Conservation (phyloP, 1,140 invertebrate species). For the Trichonephila clavata region DNA sequence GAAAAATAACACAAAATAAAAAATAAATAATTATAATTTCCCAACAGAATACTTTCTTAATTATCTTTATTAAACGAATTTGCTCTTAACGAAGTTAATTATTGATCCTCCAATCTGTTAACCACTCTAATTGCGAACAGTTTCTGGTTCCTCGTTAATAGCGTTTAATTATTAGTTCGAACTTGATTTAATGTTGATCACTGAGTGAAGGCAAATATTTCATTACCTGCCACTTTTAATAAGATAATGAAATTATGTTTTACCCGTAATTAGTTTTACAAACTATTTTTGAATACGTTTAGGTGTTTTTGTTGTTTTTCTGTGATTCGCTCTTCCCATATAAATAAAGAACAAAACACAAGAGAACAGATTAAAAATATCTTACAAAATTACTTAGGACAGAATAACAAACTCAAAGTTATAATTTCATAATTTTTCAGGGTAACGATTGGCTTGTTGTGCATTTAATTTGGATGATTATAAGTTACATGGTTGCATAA, state of each 20-base stretch:
- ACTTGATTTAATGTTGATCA: neutral
- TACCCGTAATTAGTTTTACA: neutral
- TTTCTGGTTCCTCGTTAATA: conserved; percentile 53
- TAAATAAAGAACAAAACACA: no score
- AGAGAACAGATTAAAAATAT: no score
- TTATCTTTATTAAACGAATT: neutral
- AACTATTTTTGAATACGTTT: neutral
- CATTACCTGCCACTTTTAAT: conserved; percentile 50
- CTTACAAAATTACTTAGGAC: no score
- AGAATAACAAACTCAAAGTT: no score
- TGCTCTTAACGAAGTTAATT: conserved; percentile 41
- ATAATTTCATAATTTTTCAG: no score
- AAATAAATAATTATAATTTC: conserved; percentile 12
- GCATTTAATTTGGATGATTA: no score
- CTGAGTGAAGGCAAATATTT: conserved; percentile 39
- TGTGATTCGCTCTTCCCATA: no score
- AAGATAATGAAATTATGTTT: conserved; percentile 43
- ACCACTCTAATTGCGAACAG: conserved; percentile 20
- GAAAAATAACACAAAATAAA: neutral
- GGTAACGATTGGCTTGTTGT: no score
- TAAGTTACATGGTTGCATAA: no score
- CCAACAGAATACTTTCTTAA: neutral
- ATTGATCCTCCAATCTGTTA: conserved; percentile 11
- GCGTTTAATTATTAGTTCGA: conserved; percentile 37
- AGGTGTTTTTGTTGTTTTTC: neutral